Conservation (phyloP, 2,113 vertebrate species). For the Mirza zaza region DNA sequence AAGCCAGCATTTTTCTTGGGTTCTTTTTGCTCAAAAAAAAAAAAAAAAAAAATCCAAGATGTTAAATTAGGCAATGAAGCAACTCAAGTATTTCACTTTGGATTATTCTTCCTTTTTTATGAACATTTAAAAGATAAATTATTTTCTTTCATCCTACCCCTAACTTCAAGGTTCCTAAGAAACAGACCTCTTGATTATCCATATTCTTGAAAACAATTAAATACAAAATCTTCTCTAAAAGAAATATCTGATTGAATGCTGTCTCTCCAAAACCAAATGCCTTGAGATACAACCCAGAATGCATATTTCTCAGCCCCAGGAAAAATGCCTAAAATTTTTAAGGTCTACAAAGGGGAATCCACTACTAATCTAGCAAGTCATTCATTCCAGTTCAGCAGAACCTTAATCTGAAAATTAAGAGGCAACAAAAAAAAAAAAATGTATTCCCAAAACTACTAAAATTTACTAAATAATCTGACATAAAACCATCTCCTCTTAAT, state of each 20-base stretch:
- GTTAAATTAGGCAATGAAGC: background rate
- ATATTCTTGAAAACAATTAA: slow-evolving; percentile 14
- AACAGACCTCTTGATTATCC: background rate
- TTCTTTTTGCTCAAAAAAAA: background rate
- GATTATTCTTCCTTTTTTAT: background rate
- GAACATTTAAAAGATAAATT: slow-evolving; percentile 8
- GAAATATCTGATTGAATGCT: background rate
- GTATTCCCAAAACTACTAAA: background rate
- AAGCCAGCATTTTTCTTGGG: slow-evolving; percentile 27
- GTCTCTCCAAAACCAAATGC: background rate
- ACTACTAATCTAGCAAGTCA: background rate
- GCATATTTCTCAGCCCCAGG: background rate
- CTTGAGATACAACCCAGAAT: background rate
- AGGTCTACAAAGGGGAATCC: background rate
- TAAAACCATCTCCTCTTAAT: background rate
- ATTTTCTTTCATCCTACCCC: background rate
- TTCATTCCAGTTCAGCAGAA: background rate
- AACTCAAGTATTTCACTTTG: slow-evolving; percentile 33
- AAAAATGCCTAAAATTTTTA: background rate
- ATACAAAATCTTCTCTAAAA: background rate
- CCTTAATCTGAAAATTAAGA: background rate
- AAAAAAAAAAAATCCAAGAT: background rate
- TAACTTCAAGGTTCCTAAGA: slow-evolving; percentile 23
- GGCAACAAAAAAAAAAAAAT: background rate
- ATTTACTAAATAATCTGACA: background rate